A percentile compares a stretch with the other conserved stretches of the same genome.
Conservation (phyloP, 1,140 invertebrate genomes). For the Rhopalosiphum maidis region DNA sequence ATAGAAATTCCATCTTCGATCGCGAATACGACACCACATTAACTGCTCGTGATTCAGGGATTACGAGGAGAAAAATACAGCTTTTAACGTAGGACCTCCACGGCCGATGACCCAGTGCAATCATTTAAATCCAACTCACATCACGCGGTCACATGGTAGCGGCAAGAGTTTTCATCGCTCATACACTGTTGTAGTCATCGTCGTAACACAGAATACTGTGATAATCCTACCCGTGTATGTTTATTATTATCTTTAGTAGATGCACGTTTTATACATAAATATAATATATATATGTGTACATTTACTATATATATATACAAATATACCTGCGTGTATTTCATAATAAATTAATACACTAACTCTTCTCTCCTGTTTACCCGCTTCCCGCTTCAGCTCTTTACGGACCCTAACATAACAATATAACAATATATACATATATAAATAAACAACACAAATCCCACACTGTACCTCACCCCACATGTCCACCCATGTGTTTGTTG, state of each 20-base stretch:
- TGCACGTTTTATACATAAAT: background rate
- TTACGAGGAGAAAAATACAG: background rate
- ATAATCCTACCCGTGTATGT: background rate
- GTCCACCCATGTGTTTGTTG: background rate
- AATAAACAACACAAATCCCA: background rate
- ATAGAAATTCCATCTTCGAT: background rate
- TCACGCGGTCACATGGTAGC: background rate
- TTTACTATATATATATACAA: background rate
- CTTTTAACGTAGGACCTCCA: background rate
- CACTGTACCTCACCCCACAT: too few relatives aligned
- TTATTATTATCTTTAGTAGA: conserved; percentile 40
- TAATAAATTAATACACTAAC: background rate
- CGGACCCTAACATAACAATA: background rate
- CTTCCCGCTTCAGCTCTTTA: too few relatives aligned
- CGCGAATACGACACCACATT: background rate
- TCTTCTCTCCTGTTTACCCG: background rate
- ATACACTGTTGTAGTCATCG: background rate
- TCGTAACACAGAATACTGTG: background rate
- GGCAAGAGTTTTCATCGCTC: background rate
- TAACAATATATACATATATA: background rate
- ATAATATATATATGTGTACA: background rate
- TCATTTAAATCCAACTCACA: background rate
- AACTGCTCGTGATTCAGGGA: background rate
- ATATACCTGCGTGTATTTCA: background rate
- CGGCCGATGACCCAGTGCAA: background rate